Evolutionary conservation across 2,113 vertebrate species (phyloP).

Genomic region (Semicossyphus pulcher): DNA sequence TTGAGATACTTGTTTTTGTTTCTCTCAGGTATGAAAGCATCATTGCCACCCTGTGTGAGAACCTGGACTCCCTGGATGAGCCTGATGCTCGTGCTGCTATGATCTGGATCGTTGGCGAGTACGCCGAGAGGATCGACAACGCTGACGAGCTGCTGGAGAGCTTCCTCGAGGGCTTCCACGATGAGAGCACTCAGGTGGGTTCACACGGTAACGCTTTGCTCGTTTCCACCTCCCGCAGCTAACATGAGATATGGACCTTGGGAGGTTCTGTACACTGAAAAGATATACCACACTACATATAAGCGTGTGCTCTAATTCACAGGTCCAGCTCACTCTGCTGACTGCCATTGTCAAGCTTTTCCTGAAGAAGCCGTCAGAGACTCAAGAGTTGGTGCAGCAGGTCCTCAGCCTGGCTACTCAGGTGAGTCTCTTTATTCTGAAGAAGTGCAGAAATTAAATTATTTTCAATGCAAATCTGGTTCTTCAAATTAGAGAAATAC

Average conservation of each 20-base stretch:
- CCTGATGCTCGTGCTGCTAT: slow-evolving; percentile 97
- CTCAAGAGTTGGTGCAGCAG: slow-evolving; percentile 96
- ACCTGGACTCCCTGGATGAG: slow-evolving; percentile 97
- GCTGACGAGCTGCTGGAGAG: slow-evolving; percentile 97
- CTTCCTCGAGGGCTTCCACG: slow-evolving; percentile 98
- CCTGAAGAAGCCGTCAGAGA: slow-evolving; percentile 97
- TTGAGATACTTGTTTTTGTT: not conserved
- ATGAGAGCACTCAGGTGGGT: slow-evolving; percentile 96
- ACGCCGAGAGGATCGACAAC: slow-evolving; percentile 97
- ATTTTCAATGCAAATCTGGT: not conserved
- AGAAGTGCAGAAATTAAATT: not conserved
- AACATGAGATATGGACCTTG: not conserved
- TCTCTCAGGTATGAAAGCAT: slow-evolving; percentile 94
- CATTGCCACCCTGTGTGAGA: slow-evolving; percentile 97
- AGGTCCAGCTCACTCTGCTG: slow-evolving; percentile 96
- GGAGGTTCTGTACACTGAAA: not conserved
- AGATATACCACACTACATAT: too few relatives aligned
- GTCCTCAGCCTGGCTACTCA: slow-evolving; percentile 97
- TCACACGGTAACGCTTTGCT: not conserved
- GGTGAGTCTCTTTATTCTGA: slow-evolving; percentile 77
- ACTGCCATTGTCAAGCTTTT: slow-evolving; percentile 98
- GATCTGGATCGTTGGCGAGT: slow-evolving; percentile 99
- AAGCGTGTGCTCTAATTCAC: not conserved
- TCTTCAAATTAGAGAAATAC: too few relatives aligned
- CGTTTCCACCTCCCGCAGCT: not conserved